These are phyloP conservation scores for Leptinotarsa undecemlineata DNA, from an alignment of 1,140 invertebrate species.

Conservation along the genomic window DNA sequence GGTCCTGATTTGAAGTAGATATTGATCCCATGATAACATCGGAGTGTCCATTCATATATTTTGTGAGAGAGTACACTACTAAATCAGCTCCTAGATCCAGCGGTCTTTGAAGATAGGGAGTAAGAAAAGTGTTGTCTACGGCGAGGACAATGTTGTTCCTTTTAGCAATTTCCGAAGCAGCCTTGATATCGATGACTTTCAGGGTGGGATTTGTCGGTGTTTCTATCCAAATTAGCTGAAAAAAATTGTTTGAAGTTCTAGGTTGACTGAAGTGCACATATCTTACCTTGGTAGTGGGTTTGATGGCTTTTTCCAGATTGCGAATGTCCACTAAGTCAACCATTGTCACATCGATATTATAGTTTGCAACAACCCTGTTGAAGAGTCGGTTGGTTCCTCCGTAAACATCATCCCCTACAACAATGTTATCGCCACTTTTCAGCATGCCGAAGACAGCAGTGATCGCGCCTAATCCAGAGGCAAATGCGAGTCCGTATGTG, in stretches of 20 bases:
- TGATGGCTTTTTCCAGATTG: constrained; percentile 71
- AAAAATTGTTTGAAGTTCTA: neutral
- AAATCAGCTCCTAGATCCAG: constrained; percentile 91
- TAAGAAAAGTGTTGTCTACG: constrained; percentile 97
- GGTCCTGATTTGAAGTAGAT: constrained; percentile 72
- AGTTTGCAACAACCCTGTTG: constrained; percentile 65
- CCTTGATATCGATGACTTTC: constrained; percentile 88
- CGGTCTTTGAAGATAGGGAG: constrained; percentile 93
- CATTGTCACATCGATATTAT: constrained; percentile 76
- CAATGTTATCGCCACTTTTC: constrained; percentile 84
- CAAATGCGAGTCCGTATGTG: constrained; percentile 83
- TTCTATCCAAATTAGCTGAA: constrained; percentile 84
- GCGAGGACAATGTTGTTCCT: constrained; percentile 77
- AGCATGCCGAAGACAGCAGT: constrained; percentile 77
- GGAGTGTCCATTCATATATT: constrained; percentile 98
- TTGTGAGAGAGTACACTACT: constrained; percentile 91
- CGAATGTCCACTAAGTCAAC: constrained; percentile 78
- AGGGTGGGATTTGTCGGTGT: constrained; percentile 96
- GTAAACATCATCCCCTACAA: constrained; percentile 93
- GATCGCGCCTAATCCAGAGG: constrained; percentile 89
- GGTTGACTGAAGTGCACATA: neutral
- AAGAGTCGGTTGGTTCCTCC: constrained; percentile 83
- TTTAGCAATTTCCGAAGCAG: constrained; percentile 65
- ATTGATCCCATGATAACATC: constrained; percentile 97
- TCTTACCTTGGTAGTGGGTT: constrained; percentile 82